Evolutionary conservation across 2,888 invertebrate species (phyloP), one percentile per base, ranked within the genome.

Genomic region (Neuroscelio doddi): DNA sequence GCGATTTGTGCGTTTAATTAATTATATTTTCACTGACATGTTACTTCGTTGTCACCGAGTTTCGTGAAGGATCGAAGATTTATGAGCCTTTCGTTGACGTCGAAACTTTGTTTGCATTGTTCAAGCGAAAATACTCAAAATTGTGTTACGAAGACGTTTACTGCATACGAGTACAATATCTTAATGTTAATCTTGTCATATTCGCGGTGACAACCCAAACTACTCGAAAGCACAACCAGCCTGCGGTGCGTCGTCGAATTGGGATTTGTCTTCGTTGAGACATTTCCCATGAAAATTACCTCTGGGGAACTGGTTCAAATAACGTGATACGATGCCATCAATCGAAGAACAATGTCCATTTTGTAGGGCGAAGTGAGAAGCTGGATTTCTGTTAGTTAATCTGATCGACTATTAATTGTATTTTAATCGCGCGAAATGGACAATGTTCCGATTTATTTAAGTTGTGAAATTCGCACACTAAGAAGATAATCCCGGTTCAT

Each of bases 41-140:
- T 64, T 64, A 64, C 53, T 58, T 64, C 58, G 57, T 50, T 64
- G 64, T 64, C 58, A 52, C 64, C 58, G 58, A n/a, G n/a, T n/a
- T n/a, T n/a, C 59, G 55, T 0, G 15, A 36, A 58, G 32, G 24
- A 46, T 59, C 59, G 45, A 42, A 26, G 30, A 27, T 17, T 0
- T 16, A 16, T 24, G 34, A 26, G 53, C 34, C 42, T 49, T 47
- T 32, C 53, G 39, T 50, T 36, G 50, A 47, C 47, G 59, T 51
- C 39, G 12, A 16, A 26, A 10, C 30, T 29, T 47, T 34, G 17
- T 55, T 39, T n/a, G n/a, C n/a, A n/a, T n/a, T n/a, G 38, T 49
- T 21, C n/a, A 42, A 8, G 46, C 15, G n/a, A 51, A 45, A 64
- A 64, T 64, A 64, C 64, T 64, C 64, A 59, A 59, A 46, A 64